Base-by-base conservation (phyloP, 2,113 vertebrate species). In the Perca schrenkii region DNA sequence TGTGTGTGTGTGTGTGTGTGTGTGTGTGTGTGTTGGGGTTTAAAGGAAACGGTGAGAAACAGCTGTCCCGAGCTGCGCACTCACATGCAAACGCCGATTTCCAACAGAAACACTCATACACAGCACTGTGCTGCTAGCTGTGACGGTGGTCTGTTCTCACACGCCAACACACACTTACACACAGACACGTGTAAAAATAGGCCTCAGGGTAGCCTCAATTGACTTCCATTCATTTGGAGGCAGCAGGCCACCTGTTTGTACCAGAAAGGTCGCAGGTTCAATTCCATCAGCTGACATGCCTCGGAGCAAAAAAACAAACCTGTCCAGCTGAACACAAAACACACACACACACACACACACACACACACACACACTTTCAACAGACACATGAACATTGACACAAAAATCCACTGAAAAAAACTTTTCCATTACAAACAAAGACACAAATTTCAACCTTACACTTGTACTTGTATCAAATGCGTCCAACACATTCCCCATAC, bases 21-120 rank as follows among this genome's bases (percentile, higher is more conserved):
- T 73, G 56, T 53, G 68, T 16, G 61, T 53, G 34, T 21, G 6
- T 50, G 40, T 60, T n/a, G 47, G 67, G 50, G 88, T 85, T 77
- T 54, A 94, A 88, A 89, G 79, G 89, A 86, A 87, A 75, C 66
- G 22, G 66, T 54, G 66, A 82, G 79, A 84, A 86, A 89, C 88
- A 94, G 93, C 92, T 94, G 93, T 83, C 81, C 62, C 60, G 16
- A 8, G 60, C 11, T 52, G 19, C 25, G n/a, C 15, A 16, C 80
- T 43, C 69, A 78, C 67, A 47, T 15, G 2, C 10, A 43, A 8
- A 72, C 40, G 50, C 62, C 49, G 5, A 34, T 73, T 69, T 79
- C 25, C 70, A 47, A 40, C 60, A 65, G 36, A 76, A 46, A 56
- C 54, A 25, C 43, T 46, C n/a, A 68, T 36, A 61, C 12, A 56